Percentiles rank a stretch among this genome's conserved stretches.
Evolutionary conservation across 2,888 invertebrate genomes (phyloP).

Genomic region (Apodemia zela): DNA sequence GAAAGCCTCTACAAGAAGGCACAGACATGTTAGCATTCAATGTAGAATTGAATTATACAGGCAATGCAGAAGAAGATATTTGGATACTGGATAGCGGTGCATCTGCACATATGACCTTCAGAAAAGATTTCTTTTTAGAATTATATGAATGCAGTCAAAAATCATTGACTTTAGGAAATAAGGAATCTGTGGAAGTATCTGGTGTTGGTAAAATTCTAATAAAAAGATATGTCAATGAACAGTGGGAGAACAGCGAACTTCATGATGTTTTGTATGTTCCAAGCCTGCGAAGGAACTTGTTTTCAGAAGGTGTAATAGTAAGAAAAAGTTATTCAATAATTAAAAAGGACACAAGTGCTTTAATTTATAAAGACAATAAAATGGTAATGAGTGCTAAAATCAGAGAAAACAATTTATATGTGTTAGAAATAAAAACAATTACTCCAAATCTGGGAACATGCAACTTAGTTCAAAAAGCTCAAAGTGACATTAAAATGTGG

Average conservation of each 20-base stretch:
- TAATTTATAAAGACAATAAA: constrained; percentile 24
- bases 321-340: constrained; percentile 22
- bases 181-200: constrained; percentile 31
- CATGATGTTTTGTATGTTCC: constrained; percentile 32
- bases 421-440: constrained; percentile 28
- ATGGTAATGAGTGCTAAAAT: constrained; percentile 27
- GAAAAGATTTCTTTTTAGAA: too few species aligned
- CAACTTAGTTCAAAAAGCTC: constrained; percentile 29
- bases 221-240: constrained; percentile 33
- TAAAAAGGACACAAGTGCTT: constrained; percentile 22
- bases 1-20: constrained; percentile 21
- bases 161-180: constrained; percentile 33
- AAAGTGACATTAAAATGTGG: constrained; percentile 31
- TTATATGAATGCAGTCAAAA: constrained; percentile 18
- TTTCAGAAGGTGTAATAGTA: constrained; percentile 28
- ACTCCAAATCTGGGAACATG: constrained; percentile 18
- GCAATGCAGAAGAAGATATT: constrained; percentile 18
- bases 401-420: constrained; percentile 29
- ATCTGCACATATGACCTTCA: too few species aligned
- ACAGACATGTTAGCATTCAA: constrained; percentile 34
- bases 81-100: too few species aligned
- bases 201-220: constrained; percentile 36
- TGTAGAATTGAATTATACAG: constrained; percentile 15
- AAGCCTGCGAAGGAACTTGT: constrained; percentile 25
- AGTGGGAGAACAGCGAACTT: constrained; percentile 32